These are phyloP conservation scores for Gasteruption jaculator DNA, from an alignment of 2,888 invertebrate genomes.

Conservation along the genomic window DNA sequence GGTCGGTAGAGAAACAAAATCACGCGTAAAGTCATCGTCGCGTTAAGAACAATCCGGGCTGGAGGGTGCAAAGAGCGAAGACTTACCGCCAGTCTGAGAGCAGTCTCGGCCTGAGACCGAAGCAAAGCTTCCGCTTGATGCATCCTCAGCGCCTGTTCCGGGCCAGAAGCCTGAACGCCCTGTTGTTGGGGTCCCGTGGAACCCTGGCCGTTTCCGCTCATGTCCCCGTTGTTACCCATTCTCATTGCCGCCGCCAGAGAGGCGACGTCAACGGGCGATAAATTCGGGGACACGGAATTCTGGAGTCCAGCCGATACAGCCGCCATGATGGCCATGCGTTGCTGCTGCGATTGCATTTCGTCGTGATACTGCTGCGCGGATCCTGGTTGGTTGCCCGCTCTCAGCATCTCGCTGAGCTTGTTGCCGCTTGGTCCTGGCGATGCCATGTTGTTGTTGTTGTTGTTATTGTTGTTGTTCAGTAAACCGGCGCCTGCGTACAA, in stretches of 20 bases:
- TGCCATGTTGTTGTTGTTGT: conserved; percentile 60
- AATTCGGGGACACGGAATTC: conserved; percentile 48
- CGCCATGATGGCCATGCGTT: conserved; percentile 50
- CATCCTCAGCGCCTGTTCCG: conserved; percentile 61
- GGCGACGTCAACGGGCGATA: conserved; percentile 49
- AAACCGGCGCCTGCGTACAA: conserved; percentile 61
- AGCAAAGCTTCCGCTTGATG: conserved; percentile 75
- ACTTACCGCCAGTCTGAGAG: conserved; percentile 71
- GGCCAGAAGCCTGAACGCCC: conserved; percentile 43
- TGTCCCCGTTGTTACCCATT: conserved; percentile 53
- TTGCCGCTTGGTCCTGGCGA: conserved; percentile 50
- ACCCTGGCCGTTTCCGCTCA: conserved; percentile 46
- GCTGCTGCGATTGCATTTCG: conserved; percentile 64
- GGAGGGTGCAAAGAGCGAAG: neutral
- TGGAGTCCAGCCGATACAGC: conserved; percentile 44
- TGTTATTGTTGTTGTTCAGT: conserved; percentile 67
- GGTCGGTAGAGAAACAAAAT: conserved; percentile 7
- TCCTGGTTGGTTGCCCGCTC: conserved; percentile 45
- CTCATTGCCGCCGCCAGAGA: conserved; percentile 49
- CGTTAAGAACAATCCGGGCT: neutral
- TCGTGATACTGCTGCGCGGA: conserved; percentile 50
- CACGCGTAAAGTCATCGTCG: neutral
- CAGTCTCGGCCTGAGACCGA: conserved; percentile 81
- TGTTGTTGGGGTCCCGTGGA: conserved; percentile 47
- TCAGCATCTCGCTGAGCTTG: conserved; percentile 49